Evolutionary conservation across 2,888 invertebrate species (phyloP).

Genomic region (Cephus rjabovi): DNA sequence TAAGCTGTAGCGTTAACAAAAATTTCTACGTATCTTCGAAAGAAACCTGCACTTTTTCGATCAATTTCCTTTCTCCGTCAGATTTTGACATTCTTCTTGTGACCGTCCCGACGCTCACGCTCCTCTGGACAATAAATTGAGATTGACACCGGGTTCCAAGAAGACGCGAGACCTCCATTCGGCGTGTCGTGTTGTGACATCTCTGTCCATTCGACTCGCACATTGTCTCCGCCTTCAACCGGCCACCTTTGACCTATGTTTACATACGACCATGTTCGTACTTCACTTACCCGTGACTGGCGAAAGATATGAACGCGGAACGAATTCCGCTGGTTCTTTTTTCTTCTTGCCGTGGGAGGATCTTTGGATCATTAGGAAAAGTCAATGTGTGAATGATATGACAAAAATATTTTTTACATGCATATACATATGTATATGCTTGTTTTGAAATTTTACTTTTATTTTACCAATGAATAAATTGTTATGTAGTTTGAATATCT

Average conservation of each 20-base stretch:
- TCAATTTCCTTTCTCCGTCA: background rate
- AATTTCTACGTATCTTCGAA: too few species aligned
- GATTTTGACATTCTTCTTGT: background rate
- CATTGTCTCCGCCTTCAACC: constrained; percentile 50
- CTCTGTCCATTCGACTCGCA: constrained; percentile 38
- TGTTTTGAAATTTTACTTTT: background rate
- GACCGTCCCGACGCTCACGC: background rate
- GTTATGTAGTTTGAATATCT: background rate
- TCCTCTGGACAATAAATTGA: constrained; percentile 36
- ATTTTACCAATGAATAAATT: background rate
- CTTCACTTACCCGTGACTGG: constrained; percentile 23
- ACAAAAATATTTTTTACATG: background rate
- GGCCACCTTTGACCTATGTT: constrained; percentile 46
- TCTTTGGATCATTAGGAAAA: background rate
- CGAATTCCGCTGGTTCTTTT: background rate
- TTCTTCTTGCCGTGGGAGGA: background rate
- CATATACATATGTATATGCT: too few species aligned
- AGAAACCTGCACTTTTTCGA: background rate
- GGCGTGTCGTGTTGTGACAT: constrained; percentile 36
- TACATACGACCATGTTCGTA: constrained; percentile 44
- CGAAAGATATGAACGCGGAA: constrained; percentile 14
- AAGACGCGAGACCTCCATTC: constrained; percentile 20
- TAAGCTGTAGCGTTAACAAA: too few species aligned
- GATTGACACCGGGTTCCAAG: constrained; percentile 36
- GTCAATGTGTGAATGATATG: background rate